Evolutionary conservation across 64 coral and sea anemone species (phyloP), one percentile per base, ranked within the genome.

Genomic region (Actinia tenebrosa): DNA sequence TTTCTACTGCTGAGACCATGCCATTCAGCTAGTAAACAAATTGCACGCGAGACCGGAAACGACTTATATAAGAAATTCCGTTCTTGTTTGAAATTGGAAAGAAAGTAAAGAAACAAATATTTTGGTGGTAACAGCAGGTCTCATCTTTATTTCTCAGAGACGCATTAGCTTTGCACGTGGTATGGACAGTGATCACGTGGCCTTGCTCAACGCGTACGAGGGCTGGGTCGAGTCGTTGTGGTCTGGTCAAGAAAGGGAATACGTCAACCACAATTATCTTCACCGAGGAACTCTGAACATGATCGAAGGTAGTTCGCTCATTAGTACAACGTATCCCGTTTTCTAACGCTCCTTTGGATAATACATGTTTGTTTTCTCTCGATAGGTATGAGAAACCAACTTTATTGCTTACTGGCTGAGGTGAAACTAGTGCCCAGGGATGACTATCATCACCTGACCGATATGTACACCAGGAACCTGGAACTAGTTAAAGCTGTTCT

Each of bases 251-350:
- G 94, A 89, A 42, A 89, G 87, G 75, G 87, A 95, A 63, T 95
- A 91, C 59, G 81, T 87, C 45, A 71, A 89, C 56, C 89, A 89
- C 1, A 85, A 91, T 64, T 95, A 84, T 62, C 94, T 95, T 78
- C 94, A 95, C 53, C 89, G 94, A 84, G 94, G 94, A 43, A 95
- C 94, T 10, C 94, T 95, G 14, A 95, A 91, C 56, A 95, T 95
- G 94, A 95, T 95, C 11, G 77, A 89, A 60, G 94, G 94, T 95
- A 71, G 5, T 5, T 30, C 10, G 13, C 22, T 30, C 10, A 15
- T 9, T 27, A 30, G 10, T 30, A 75, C 63, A 7, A 1, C 11
- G 37, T 30, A 25, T 22, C 11, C 5, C 3, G 6, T 4, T 14
- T 13, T 58, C 56, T 50, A 55, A 11, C 53, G 2, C 56, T 58